A percentile compares a stretch with the other conserved stretches of the same genome.
phyloP scores from a whole-genome alignment of 2,113 vertebrate species.

The Nesogale talazaci region DNA sequence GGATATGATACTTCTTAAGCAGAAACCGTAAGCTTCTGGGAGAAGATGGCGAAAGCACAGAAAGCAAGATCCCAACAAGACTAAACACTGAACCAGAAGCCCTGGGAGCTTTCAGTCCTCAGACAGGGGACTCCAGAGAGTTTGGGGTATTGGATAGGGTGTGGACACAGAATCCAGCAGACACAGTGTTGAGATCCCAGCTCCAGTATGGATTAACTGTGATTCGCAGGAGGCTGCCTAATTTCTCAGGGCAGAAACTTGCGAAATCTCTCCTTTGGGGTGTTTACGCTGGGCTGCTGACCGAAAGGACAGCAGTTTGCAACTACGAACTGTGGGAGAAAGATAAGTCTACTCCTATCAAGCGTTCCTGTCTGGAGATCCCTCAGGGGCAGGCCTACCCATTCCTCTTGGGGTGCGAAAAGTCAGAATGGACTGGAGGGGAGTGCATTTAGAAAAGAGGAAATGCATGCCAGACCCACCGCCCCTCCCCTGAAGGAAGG shows the following conservation, averaged over 20 bases:
- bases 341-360: too few species aligned
- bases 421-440: too few species aligned
- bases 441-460: neutral
- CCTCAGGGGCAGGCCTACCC: too few species aligned
- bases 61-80: neutral
- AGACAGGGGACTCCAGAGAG: neutral
- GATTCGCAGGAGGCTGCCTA: too few species aligned
- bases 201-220: neutral
- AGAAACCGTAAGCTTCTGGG: neutral
- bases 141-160: accelerated
- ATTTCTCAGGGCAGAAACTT: too few species aligned
- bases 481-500: neutral
- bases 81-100: neutral
- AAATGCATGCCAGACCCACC: neutral
- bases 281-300: too few species aligned
- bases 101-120: neutral
- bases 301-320: too few species aligned
- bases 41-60: neutral
- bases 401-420: too few species aligned
- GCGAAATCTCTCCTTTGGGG: too few species aligned
- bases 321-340: too few species aligned
- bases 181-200: neutral
- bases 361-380: too few species aligned
- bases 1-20: neutral
- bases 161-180: neutral